These are phyloP conservation scores for Heliconius hermathena DNA, from an alignment of 1,140 invertebrate species.

Conservation along the genomic window DNA sequence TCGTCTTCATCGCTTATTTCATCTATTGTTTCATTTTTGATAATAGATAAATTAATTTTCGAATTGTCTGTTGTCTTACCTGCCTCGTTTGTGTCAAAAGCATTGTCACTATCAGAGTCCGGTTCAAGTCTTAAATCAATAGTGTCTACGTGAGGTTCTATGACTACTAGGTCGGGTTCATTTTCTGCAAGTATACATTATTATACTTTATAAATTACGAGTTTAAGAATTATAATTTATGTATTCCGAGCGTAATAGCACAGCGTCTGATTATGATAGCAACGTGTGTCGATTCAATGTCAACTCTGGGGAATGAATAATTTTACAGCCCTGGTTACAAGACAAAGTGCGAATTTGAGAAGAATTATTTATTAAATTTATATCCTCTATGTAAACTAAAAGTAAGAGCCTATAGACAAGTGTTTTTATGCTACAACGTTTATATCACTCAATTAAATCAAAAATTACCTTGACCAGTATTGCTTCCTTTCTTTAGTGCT, in stretches of 20 bases:
- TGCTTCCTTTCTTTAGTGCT: constrained; percentile 11
- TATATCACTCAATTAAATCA: too few relatives aligned
- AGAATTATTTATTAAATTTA: too few relatives aligned
- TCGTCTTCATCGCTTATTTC: constrained; percentile 29
- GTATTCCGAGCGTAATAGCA: too few relatives aligned
- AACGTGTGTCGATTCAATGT: too few relatives aligned
- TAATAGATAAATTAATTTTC: constrained; percentile 13
- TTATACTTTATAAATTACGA: background rate
- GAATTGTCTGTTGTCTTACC: background rate
- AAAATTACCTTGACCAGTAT: background rate
- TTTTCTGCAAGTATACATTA: constrained; percentile 44
- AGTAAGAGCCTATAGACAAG: too few relatives aligned
- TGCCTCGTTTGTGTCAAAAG: background rate
- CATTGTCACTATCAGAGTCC: constrained; percentile 30
- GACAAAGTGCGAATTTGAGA: too few relatives aligned
- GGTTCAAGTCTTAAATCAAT: constrained; percentile 56
- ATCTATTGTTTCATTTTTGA: constrained; percentile 28
- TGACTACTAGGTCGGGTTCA: constrained; percentile 55
- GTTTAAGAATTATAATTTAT: background rate
- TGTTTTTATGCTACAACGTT: too few relatives aligned
- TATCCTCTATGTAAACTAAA: too few relatives aligned
- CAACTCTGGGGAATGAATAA: too few relatives aligned
- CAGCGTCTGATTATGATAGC: too few relatives aligned
- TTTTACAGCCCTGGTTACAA: too few relatives aligned
- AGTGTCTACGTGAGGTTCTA: constrained; percentile 66